phyloP scores from a whole-genome alignment of 2,113 vertebrate species.

The Chloroceryle aenea region DNA sequence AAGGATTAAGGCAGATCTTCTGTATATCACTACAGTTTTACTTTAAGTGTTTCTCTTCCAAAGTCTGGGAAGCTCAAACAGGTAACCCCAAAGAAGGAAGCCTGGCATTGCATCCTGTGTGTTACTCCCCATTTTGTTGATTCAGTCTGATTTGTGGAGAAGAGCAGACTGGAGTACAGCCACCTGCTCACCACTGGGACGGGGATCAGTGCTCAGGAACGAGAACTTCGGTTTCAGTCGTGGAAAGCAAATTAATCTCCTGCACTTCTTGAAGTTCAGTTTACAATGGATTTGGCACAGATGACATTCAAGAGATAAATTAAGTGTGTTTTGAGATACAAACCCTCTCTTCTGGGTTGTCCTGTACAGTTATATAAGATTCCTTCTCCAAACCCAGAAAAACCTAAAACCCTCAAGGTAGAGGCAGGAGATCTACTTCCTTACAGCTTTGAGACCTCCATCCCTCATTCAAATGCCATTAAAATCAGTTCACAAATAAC shows the following conservation, averaged over 20 bases:
- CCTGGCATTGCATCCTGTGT: neutral
- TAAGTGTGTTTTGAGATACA: neutral
- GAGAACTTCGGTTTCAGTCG: neutral
- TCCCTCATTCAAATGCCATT: neutral
- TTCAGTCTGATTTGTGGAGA: neutral
- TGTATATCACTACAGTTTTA: neutral
- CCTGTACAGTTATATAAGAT: neutral
- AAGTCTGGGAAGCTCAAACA: neutral
- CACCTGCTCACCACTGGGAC: neutral
- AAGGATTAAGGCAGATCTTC: neutral
- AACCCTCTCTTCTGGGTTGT: neutral
- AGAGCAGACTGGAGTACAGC: neutral
- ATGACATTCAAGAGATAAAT: neutral
- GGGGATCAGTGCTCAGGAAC: neutral
- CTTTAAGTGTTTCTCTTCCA: neutral
- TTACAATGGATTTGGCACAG: neutral
- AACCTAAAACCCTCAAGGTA: neutral
- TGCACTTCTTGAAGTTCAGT: neutral
- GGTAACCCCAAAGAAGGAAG: neutral
- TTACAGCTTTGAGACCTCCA: neutral
- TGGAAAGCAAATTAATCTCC: neutral
- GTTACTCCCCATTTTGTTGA: neutral
- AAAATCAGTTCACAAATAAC: neutral
- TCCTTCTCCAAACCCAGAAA: neutral
- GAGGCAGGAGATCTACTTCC: neutral